Conservation (phyloP, 2,797 vertebrate species). For the Falco concolor region DNA sequence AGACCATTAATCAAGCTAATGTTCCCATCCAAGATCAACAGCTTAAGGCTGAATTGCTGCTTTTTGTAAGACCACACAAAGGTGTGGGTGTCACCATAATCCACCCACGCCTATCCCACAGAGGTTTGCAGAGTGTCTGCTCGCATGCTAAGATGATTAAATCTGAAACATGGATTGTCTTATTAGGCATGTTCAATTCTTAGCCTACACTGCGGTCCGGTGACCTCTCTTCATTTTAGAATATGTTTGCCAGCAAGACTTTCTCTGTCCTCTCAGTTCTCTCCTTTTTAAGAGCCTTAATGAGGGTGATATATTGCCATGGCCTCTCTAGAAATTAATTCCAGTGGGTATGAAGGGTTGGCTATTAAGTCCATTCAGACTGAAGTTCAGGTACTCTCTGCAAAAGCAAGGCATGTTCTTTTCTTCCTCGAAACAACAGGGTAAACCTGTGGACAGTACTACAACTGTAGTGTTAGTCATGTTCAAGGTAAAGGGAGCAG, state of each 20-base stretch:
- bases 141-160: background rate
- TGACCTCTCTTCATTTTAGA: background rate
- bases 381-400: background rate
- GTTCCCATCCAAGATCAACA: conserved; percentile 26
- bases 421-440: background rate
- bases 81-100: conserved; percentile 10
- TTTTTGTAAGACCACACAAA: conserved; percentile 21
- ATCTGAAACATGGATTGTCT: background rate
- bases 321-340: background rate
- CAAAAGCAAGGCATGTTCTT: background rate
- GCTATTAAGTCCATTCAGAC: background rate
- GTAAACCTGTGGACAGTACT: background rate
- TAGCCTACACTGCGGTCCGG: background rate
- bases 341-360: background rate
- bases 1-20: background rate
- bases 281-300: background rate
- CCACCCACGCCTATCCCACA: conserved; percentile 30
- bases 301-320: background rate
- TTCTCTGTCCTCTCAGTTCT: background rate
- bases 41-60: background rate
- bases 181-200: background rate
- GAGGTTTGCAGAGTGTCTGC: background rate
- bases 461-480: background rate
- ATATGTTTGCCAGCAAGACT: background rate
- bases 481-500: background rate